These are phyloP conservation scores for Luffia ferchaultella DNA, from an alignment of 2,888 invertebrate species.

Conservation along the genomic window DNA sequence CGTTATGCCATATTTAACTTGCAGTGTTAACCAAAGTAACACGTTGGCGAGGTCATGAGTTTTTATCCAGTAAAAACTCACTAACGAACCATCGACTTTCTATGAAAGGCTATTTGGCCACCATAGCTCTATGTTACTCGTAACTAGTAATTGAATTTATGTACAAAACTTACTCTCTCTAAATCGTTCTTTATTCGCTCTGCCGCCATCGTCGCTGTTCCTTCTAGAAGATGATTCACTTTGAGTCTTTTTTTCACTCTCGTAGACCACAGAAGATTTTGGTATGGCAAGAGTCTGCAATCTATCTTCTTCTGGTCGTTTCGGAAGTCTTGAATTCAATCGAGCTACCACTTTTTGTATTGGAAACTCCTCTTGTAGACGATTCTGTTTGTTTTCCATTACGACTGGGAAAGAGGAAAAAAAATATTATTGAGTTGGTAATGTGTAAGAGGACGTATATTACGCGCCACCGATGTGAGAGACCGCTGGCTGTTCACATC, in stretches of 20 bases:
- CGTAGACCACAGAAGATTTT: conserved; percentile 15
- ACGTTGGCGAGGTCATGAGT: not conserved
- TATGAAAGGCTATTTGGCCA: not conserved
- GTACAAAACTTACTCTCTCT: conserved; percentile 28
- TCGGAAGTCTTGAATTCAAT: conserved; percentile 5
- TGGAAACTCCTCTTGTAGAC: not conserved
- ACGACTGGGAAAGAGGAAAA: not conserved
- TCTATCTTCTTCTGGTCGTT: conserved; percentile 19
- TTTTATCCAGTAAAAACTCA: not conserved
- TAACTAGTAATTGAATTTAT: too few species aligned
- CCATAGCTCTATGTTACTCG: not conserved
- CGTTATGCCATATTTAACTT: not conserved
- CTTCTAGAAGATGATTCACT: conserved; percentile 49
- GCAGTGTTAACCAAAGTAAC: not conserved
- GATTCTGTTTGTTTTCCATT: conserved; percentile 1
- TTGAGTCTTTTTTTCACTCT: conserved; percentile 40
- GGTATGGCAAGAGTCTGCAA: conserved; percentile 7
- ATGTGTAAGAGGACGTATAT: too few species aligned
- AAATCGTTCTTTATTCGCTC: conserved; percentile 30
- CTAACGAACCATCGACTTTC: not conserved
- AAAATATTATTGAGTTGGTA: too few species aligned
- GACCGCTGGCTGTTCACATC: too few species aligned
- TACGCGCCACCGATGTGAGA: too few species aligned
- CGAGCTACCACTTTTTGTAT: conserved; percentile 1
- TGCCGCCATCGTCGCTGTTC: conserved; percentile 43